Evolutionary conservation across 2,797 vertebrate genomes (phyloP).

Genomic region (Micrastur ruficollis): DNA sequence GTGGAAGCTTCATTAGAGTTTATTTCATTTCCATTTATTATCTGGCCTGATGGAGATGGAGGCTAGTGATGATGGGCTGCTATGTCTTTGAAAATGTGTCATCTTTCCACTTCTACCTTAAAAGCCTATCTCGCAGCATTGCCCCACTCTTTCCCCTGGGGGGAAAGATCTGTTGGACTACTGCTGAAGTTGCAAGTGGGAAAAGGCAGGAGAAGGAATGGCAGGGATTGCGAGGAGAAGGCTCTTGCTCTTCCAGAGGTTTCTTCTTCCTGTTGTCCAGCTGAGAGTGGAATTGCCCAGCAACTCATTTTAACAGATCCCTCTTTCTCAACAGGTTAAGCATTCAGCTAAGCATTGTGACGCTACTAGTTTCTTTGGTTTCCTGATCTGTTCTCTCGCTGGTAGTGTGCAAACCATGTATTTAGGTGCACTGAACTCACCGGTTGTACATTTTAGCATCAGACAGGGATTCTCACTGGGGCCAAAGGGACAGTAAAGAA

Average conservation of each 20-base stretch:
- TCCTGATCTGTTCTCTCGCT: not conserved
- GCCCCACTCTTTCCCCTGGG: not conserved
- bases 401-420: fast-evolving
- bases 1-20: not conserved
- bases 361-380: not conserved
- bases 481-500: not conserved
- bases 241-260: not conserved
- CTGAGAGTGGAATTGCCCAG: not conserved
- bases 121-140: not conserved
- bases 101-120: not conserved
- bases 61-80: not conserved
- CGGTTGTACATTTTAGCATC: not conserved
- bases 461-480: not conserved
- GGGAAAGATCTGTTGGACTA: not conserved
- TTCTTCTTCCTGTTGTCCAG: not conserved
- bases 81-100: not conserved
- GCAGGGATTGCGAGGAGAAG: not conserved
- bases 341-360: not conserved
- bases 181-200: not conserved
- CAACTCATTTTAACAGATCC: not conserved
- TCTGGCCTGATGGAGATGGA: not conserved
- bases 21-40: not conserved
- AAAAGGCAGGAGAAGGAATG: not conserved
- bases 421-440: not conserved
- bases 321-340: not conserved